These are phyloP conservation scores for Narcine bancroftii DNA, from an alignment of 2,113 vertebrate genomes.

Conservation along the genomic window DNA sequence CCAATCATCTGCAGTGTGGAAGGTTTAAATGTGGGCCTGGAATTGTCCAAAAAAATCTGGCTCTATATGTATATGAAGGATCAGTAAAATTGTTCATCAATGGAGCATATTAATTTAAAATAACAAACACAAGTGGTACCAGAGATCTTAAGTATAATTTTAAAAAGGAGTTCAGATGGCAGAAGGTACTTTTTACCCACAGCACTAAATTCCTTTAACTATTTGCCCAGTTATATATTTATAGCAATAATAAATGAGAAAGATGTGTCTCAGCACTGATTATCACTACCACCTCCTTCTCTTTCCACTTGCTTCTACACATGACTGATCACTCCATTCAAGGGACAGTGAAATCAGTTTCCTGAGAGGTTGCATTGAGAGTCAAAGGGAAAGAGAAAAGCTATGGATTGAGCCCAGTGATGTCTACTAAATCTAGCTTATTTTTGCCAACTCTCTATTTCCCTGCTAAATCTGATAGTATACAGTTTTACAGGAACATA, in stretches of 20 bases:
- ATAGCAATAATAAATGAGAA: not conserved
- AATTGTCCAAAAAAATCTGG: no score
- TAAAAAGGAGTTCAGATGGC: not conserved
- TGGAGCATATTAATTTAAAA: not conserved
- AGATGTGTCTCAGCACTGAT: not conserved
- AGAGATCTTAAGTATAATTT: not conserved
- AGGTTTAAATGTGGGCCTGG: no score
- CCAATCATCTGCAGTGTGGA: not conserved
- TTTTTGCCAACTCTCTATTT: no score
- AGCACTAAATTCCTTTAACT: not conserved
- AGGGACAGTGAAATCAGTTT: no score
- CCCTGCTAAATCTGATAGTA: no score
- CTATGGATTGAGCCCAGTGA: no score
- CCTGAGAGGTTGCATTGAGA: no score
- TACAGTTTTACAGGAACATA: no score
- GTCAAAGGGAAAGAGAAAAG: no score
- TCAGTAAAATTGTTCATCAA: no score
- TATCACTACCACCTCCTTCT: not conserved
- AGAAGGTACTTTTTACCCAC: not conserved
- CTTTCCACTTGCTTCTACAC: not conserved
- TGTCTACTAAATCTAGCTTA: no score
- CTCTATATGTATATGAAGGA: no score
- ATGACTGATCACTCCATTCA: not conserved
- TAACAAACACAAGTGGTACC: not conserved
- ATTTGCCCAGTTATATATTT: not conserved